These are phyloP conservation scores for Poeciliopsis retropinna DNA, from an alignment of 2,113 vertebrate genomes.

Conservation along the genomic window DNA sequence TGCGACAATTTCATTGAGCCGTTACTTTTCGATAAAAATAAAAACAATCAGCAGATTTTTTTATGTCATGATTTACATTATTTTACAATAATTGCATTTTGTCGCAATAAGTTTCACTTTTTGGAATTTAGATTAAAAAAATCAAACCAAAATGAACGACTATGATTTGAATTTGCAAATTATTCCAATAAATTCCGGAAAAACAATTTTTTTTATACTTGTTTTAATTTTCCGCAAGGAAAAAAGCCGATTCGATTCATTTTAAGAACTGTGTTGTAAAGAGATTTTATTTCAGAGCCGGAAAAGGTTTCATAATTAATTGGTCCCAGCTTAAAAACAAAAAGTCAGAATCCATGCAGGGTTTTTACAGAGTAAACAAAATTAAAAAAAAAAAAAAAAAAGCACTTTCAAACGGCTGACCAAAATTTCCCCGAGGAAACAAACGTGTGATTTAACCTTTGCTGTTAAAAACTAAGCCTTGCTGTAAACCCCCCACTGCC, in stretches of 20 bases:
- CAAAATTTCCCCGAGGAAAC: slow-evolving; percentile 15
- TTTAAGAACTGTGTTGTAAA: background rate
- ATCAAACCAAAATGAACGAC: too few species aligned
- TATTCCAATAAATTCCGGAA: background rate
- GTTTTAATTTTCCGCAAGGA: background rate
- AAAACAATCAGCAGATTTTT: too few species aligned
- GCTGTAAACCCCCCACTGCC: slow-evolving; percentile 14
- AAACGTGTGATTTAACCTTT: slow-evolving; percentile 38
- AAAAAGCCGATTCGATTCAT: background rate
- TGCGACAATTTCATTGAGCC: too few species aligned
- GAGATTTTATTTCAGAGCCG: background rate
- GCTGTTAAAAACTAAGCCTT: slow-evolving; percentile 24
- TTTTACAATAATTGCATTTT: too few species aligned
- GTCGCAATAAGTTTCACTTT: too few species aligned
- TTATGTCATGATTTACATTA: too few species aligned
- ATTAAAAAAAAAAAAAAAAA: background rate
- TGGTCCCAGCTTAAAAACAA: background rate
- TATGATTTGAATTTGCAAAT: too few species aligned
- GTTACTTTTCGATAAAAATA: too few species aligned
- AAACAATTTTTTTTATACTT: background rate
- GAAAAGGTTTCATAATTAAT: background rate
- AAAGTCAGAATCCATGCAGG: background rate
- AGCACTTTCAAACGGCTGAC: background rate
- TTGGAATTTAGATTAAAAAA: too few species aligned
- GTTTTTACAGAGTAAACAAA: background rate